phyloP scores from a whole-genome alignment of 2,888 invertebrate genomes.

The Bellardia pandia region DNA sequence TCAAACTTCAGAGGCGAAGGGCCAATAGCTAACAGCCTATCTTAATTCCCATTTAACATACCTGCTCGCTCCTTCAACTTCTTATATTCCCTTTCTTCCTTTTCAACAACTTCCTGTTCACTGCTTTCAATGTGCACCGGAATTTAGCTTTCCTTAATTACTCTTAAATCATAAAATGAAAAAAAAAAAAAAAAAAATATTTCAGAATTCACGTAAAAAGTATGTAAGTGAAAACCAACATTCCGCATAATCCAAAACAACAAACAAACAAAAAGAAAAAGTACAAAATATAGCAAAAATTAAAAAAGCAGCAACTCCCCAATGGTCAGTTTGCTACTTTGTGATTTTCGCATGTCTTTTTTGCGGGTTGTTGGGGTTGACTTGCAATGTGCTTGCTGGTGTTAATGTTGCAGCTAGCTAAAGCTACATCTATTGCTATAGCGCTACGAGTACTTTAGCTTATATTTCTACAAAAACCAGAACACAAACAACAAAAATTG shows the following conservation, averaged over 20 bases:
- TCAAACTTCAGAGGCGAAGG: no score
- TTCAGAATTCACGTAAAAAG: slow-evolving; percentile 38
- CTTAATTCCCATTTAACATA: not conserved
- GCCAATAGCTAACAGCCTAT: not conserved
- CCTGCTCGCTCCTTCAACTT: not conserved
- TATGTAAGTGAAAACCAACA: slow-evolving; percentile 50
- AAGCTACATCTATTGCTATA: not conserved
- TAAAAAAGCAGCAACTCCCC: slow-evolving; percentile 21
- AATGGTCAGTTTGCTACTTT: slow-evolving; percentile 37
- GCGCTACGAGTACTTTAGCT: not conserved
- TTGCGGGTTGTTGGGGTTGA: slow-evolving; percentile 9
- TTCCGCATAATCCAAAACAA: slow-evolving; percentile 33
- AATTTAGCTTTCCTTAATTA: slow-evolving; percentile 43
- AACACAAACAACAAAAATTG: not conserved
- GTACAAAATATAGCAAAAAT: not conserved
- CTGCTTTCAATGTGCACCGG: not conserved
- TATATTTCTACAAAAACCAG: slow-evolving; percentile 4
- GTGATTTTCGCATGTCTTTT: slow-evolving; percentile 14
- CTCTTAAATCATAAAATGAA: slow-evolving; percentile 62
- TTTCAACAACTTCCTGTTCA: not conserved
- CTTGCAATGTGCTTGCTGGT: not conserved
- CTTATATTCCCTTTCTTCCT: not conserved
- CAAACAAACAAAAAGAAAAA: not conserved
- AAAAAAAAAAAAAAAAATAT: not conserved
- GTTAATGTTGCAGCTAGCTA: not conserved